These are phyloP conservation scores for Coregonus sp. DNA, from an alignment of 2,797 vertebrate species.

Conservation along the genomic window DNA sequence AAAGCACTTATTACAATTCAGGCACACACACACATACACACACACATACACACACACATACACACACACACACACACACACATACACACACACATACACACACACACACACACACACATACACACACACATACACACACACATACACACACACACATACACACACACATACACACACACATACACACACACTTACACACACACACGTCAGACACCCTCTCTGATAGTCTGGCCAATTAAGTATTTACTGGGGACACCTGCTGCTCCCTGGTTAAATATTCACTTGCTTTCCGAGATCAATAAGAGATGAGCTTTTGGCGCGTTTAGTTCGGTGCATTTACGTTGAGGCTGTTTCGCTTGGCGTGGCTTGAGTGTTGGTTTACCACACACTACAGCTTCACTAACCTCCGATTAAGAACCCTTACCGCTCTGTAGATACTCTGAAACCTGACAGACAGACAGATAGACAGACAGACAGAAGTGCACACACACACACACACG, in stretches of 20 bases:
- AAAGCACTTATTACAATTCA: not conserved
- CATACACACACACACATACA: slow-evolving; percentile 14
- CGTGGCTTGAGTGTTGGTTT: slow-evolving; percentile 32
- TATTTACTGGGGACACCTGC: slow-evolving; percentile 76
- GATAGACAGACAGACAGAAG: not conserved
- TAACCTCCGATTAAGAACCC: slow-evolving; percentile 44
- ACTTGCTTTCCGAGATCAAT: slow-evolving; percentile 80
- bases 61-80: not conserved
- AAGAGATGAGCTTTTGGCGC: slow-evolving; percentile 73
- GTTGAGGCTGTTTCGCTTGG: slow-evolving; percentile 26
- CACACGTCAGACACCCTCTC: slow-evolving; percentile 29
- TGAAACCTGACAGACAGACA: not conserved
- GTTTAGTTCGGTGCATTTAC: slow-evolving; percentile 8
- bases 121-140: slow-evolving; percentile 1
- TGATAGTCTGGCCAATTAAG: slow-evolving; percentile 69
- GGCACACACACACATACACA: not conserved
- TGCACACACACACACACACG: not conserved
- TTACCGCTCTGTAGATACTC: slow-evolving; percentile 2
- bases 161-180: not conserved
- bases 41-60: not conserved
- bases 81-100: not conserved
- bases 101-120: not conserved
- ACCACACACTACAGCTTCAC: slow-evolving; percentile 46
- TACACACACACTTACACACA: no score
- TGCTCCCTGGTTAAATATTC: slow-evolving; percentile 74